Percentiles rank a stretch among this genome's conserved stretches.
phyloP scores from a whole-genome alignment of 2,113 vertebrate genomes.

The Lepus timidus region DNA sequence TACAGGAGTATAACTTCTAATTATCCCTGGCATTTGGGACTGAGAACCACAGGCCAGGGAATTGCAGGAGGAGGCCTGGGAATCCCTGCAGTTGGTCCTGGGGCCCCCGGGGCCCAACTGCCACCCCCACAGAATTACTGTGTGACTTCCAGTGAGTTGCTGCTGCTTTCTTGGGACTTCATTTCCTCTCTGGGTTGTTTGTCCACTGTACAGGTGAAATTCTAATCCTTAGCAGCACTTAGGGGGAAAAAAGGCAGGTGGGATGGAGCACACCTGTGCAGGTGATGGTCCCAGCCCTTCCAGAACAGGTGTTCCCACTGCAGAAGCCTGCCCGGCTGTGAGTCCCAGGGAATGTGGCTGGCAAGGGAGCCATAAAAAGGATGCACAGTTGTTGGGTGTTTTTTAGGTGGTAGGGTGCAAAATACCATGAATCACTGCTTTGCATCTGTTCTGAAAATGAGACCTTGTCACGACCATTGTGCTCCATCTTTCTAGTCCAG shows the following conservation, averaged over 20 bases:
- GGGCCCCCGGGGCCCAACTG: conserved; percentile 10
- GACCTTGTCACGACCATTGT: neutral
- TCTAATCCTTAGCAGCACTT: neutral
- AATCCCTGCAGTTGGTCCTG: conserved; percentile 38
- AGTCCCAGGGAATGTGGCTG: neutral
- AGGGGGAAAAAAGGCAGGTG: neutral
- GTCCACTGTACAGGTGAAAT: neutral
- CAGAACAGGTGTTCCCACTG: neutral
- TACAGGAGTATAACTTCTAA: conserved; percentile 83
- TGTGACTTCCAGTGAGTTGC: conserved; percentile 29
- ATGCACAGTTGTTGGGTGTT: neutral
- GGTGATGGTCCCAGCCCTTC: neutral
- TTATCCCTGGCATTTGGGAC: conserved; percentile 74
- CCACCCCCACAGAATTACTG: conserved; percentile 61
- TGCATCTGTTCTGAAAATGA: neutral
- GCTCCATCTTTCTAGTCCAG: neutral
- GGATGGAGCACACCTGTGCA: neutral
- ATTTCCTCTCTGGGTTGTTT: neutral
- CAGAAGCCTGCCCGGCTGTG: neutral
- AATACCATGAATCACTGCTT: neutral
- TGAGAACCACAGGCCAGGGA: conserved; percentile 71
- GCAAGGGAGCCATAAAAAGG: neutral
- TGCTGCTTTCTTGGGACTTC: neutral
- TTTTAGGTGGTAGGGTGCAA: neutral
- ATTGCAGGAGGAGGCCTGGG: conserved; percentile 45